Conservation (phyloP, 2,113 vertebrate genomes). For the Zootoca vivipara region DNA sequence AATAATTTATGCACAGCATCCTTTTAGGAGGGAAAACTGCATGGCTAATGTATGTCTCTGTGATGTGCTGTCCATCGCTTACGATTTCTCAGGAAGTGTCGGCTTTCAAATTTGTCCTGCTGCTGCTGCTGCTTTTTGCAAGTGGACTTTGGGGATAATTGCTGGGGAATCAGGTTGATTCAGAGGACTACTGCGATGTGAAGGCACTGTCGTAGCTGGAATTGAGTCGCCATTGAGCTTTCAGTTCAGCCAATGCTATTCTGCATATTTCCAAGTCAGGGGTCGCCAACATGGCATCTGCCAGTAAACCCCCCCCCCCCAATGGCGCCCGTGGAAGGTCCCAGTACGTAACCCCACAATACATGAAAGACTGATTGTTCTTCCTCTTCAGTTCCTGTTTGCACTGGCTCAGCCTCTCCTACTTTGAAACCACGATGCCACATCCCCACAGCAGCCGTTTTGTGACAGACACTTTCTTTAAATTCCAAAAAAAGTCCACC, state of each 20-base stretch:
- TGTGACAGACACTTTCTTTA: too few relatives aligned
- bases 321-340: not conserved
- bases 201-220: not conserved
- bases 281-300: not conserved
- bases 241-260: not conserved
- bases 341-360: too few relatives aligned
- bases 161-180: not conserved
- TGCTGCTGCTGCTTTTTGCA: not conserved
- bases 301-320: not conserved
- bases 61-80: not conserved
- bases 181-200: not conserved
- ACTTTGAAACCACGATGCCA: too few relatives aligned
- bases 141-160: not conserved
- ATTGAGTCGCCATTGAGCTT: not conserved
- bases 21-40: not conserved
- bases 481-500: too few relatives aligned
- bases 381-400: too few relatives aligned
- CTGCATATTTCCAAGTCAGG: not conserved
- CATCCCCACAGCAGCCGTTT: too few relatives aligned
- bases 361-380: too few relatives aligned
- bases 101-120: not conserved
- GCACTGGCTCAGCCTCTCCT: too few relatives aligned
- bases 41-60: conserved; percentile 2
- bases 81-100: not conserved
- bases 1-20: conserved; percentile 10